phyloP scores from a whole-genome alignment of 1,140 invertebrate genomes.

The Muscidifurax raptorellus region DNA sequence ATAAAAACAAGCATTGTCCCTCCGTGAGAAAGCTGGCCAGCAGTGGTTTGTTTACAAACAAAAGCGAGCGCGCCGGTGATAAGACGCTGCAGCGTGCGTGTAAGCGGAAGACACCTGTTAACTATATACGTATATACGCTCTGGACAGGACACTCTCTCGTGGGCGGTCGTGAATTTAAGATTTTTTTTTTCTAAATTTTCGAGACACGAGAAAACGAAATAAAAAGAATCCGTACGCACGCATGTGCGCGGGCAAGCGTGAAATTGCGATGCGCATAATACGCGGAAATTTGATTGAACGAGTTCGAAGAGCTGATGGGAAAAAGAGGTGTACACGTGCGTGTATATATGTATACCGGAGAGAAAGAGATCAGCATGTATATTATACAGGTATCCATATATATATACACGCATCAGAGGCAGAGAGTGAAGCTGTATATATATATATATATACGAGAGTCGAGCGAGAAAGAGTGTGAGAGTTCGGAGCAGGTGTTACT shows the following conservation, averaged over 20 bases:
- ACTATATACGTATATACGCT: no score
- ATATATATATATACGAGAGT: not conserved
- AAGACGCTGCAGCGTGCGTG: not conserved
- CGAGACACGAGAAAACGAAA: no score
- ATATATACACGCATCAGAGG: not conserved
- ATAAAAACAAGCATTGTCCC: no score
- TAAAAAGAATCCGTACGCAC: not conserved
- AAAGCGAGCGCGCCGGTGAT: not conserved
- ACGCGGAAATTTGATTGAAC: not conserved
- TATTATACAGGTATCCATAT: not conserved
- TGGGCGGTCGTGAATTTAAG: no score
- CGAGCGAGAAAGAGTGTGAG: not conserved
- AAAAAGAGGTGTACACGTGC: not conserved
- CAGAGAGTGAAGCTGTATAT: no score
- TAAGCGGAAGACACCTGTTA: slow-evolving; percentile 73
- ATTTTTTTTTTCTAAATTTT: no score
- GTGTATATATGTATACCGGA: not conserved
- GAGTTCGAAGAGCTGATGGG: not conserved
- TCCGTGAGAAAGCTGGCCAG: not conserved
- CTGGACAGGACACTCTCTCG: no score
- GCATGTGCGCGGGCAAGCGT: not conserved
- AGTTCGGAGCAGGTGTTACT: slow-evolving; percentile 67
- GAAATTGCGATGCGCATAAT: no score
- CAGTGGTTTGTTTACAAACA: slow-evolving; percentile 52
- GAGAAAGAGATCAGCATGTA: not conserved